phyloP scores from a whole-genome alignment of 2,797 vertebrate genomes.

The Enteromius trimaculatus region DNA sequence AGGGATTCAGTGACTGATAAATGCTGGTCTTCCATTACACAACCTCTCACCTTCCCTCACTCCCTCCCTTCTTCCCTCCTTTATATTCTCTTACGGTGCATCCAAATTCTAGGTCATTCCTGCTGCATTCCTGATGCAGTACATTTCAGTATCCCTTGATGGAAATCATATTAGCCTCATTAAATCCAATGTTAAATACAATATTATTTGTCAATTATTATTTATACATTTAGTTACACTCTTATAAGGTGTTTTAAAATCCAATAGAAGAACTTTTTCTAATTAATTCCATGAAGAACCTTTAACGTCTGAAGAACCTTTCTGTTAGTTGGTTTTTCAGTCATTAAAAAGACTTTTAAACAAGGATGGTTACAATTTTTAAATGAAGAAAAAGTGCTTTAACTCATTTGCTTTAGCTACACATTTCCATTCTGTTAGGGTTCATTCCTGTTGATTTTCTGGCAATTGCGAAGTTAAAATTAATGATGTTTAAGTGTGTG shows the following conservation, averaged over 20 bases:
- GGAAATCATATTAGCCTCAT: not conserved
- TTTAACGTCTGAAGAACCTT: no score
- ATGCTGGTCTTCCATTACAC: slow-evolving; percentile 70
- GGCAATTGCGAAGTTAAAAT: not conserved
- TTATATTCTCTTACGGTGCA: slow-evolving; percentile 8
- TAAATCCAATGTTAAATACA: not conserved
- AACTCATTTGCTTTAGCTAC: not conserved
- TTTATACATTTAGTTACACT: not conserved
- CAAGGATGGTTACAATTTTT: not conserved
- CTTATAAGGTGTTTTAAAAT: no score
- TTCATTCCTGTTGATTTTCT: not conserved
- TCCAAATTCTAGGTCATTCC: slow-evolving; percentile 24
- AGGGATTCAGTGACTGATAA: slow-evolving; percentile 72
- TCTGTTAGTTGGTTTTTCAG: not conserved
- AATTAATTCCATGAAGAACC: no score
- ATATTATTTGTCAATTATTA: not conserved
- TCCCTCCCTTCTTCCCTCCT: not conserved
- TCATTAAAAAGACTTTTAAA: slow-evolving; percentile 2
- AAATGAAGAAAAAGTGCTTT: not conserved
- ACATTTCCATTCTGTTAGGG: not conserved
- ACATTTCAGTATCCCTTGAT: not conserved
- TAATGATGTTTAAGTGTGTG: not conserved
- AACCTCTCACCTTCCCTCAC: slow-evolving; percentile 56
- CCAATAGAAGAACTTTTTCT: no score
- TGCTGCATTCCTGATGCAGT: not conserved